A percentile compares a stretch with the other conserved stretches of the same genome.
These are phyloP conservation scores for Danio jaintianensis DNA, from an alignment of 2,797 vertebrate genomes.

Conservation along the genomic window DNA sequence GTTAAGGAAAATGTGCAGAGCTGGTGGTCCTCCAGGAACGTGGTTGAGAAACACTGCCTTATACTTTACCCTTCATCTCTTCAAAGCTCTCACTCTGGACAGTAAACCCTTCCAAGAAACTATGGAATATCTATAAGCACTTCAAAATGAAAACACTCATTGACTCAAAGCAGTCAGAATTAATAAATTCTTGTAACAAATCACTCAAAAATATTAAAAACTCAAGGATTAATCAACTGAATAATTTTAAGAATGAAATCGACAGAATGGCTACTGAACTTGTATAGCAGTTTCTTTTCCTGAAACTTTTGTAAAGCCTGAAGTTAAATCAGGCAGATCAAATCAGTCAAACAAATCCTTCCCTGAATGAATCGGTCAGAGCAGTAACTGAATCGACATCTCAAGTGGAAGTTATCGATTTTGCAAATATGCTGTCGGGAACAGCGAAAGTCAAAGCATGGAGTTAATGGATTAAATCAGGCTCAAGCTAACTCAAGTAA, in stretches of 20 bases:
- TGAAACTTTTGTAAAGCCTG: not conserved
- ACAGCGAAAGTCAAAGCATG: no score
- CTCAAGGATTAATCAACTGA: not conserved
- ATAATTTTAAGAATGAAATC: not conserved
- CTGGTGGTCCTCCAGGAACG: no score
- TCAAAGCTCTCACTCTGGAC: no score
- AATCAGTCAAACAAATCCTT: not conserved
- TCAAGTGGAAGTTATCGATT: not conserved
- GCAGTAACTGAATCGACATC: not conserved
- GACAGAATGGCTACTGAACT: not conserved
- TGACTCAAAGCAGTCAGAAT: no score
- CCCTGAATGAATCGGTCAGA: not conserved
- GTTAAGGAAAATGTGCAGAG: no score
- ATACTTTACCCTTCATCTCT: no score
- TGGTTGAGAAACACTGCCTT: no score
- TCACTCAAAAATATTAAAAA: not conserved
- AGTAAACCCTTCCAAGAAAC: no score
- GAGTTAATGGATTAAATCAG: no score
- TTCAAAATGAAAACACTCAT: no score
- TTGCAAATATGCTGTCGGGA: not conserved
- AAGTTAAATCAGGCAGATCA: not conserved
- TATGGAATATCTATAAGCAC: no score
- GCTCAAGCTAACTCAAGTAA: not conserved
- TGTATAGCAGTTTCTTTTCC: not conserved
- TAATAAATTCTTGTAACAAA: no score